Base-by-base conservation (phyloP, 2,797 vertebrate genomes). In the Silurus aristotelis region DNA sequence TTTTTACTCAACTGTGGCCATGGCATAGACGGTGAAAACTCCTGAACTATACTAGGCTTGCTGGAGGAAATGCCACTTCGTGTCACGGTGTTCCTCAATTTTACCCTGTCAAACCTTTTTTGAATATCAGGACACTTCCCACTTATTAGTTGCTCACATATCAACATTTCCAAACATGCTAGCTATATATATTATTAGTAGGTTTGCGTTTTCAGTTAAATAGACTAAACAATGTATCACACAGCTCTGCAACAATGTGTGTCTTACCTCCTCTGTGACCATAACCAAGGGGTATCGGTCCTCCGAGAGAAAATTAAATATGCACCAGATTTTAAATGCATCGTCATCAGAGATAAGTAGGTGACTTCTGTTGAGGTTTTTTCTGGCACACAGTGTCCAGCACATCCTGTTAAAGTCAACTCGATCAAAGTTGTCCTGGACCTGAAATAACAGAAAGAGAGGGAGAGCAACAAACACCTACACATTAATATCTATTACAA, bases 291-390 rank as follows among this genome's bases (percentile, higher is more conserved):
- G 98, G 91, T 99, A 99, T 71, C 93, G 95, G 92, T 98, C 97
- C 91, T 99, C 98, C 0, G 97, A 97, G 90, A 99, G 94, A 94
- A 99, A 99, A 95, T 99, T 99, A 93, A 99, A 99, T 89, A 98
- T 97, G 93, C 97, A 96, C 98, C 98, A 99, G 82, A 98, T 94
- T 94, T 97, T 98, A 93, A 99, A 99, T 77, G 97, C 95, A 25
- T 99, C 97, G 17, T 99, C 96, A 55, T 98, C 95, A 0, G 92
- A 93, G 90, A 99, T 96, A 85, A 97, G 90, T 83, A 97, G 91
- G 38, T 95, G 92, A 64, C 38, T 96, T 83, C 93, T 96, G 9
- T 94, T 94, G 85, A 99, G 94, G 89, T 99, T 98, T 93, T 99
- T 99, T 90, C 96, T 96, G 84, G 92, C 97, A 92, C 96, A 97